These are phyloP conservation scores for Eugnorisma glareosa DNA, from an alignment of 2,888 invertebrate species.

Conservation along the genomic window DNA sequence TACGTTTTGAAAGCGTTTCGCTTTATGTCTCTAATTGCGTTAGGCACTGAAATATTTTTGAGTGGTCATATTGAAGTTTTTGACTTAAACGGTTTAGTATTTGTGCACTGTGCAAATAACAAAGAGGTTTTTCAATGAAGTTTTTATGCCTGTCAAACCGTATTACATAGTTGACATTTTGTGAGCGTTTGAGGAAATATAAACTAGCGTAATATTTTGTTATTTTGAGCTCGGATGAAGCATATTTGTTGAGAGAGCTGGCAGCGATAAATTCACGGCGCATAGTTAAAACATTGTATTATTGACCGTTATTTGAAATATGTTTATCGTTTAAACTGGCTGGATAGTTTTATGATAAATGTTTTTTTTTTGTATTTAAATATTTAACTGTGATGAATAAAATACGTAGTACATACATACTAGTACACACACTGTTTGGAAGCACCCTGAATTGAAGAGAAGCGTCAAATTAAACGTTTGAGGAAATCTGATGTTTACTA, in stretches of 20 bases:
- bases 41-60: conserved; percentile 80
- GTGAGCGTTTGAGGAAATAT: conserved; percentile 25
- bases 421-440: not conserved
- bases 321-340: not conserved
- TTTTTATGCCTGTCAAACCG: conserved; percentile 21
- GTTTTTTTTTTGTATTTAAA: not conserved
- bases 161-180: conserved; percentile 22
- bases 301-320: conserved; percentile 30
- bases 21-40: conserved; percentile 81
- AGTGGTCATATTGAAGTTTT: conserved; percentile 75
- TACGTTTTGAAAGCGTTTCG: conserved; percentile 77
- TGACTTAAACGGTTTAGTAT: conserved; percentile 66
- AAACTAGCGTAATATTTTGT: conserved; percentile 29
- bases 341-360: not conserved
- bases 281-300: conserved; percentile 5
- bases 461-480: not conserved
- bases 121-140: conserved; percentile 48
- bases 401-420: not conserved
- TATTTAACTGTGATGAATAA: not conserved
- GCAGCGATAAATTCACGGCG: conserved; percentile 5
- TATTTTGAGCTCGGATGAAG: conserved; percentile 22
- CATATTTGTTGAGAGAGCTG: conserved; percentile 19
- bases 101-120: conserved; percentile 46
- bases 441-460: not conserved
- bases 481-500: not conserved